phyloP scores from a whole-genome alignment of 1,140 invertebrate genomes.

The Lithobius niger region DNA sequence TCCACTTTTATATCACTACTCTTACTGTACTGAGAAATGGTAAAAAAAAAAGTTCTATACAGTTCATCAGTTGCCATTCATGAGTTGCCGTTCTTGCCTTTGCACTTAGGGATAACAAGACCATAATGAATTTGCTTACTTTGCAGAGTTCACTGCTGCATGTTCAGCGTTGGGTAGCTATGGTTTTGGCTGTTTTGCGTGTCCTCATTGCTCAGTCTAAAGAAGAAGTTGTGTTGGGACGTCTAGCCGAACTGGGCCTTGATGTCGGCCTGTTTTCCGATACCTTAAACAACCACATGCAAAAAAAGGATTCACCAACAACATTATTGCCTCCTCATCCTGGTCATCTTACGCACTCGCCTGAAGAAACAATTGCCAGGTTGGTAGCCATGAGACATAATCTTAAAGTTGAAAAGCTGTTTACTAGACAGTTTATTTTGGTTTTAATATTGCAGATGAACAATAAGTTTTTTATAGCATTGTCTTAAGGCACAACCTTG shows the following conservation, averaged over 20 bases:
- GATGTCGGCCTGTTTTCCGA: background rate
- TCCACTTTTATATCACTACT: too few species aligned
- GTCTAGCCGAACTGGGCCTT: constrained; percentile 39
- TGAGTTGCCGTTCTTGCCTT: constrained; percentile 1
- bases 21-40: too few species aligned
- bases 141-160: constrained; percentile 22
- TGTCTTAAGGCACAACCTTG: too few species aligned
- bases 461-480: too few species aligned
- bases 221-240: constrained; percentile 45
- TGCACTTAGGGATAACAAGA: too few species aligned
- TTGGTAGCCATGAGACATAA: too few species aligned
- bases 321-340: background rate
- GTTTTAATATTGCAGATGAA: too few species aligned
- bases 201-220: constrained; percentile 53
- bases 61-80: background rate
- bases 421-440: too few species aligned
- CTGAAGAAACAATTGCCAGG: constrained; percentile 31
- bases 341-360: constrained; percentile 10
- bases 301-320: background rate
- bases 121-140: background rate
- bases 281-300: background rate
- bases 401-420: too few species aligned
- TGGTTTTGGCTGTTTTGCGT: constrained; percentile 47
- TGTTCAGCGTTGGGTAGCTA: constrained; percentile 51
- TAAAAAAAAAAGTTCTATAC: constrained; percentile 17